phyloP scores from a whole-genome alignment of 2,888 invertebrate species.

The Melieria omissa region DNA sequence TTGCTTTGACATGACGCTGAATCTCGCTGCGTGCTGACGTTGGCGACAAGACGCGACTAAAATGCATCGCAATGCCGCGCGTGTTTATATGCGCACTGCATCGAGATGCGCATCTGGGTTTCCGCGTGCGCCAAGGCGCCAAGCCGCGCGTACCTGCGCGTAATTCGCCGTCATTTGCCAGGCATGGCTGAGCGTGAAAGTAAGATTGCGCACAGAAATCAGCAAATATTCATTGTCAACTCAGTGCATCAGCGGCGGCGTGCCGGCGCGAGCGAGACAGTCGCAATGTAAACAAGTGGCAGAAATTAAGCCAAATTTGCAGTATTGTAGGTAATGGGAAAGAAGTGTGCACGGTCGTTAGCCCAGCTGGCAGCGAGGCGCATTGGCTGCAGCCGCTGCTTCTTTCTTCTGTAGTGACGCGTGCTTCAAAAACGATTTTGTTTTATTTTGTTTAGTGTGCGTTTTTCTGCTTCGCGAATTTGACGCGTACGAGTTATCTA shows the following conservation, averaged over 20 bases:
- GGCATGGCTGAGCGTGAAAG: constrained; percentile 52
- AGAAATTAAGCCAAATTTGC: too few relatives aligned
- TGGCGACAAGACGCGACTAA: constrained; percentile 52
- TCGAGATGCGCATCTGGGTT: constrained; percentile 11
- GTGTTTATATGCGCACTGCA: constrained; percentile 31
- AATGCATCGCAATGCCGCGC: constrained; percentile 27
- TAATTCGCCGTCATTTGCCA: constrained; percentile 39
- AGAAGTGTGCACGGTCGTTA: too few relatives aligned
- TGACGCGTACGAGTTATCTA: neutral
- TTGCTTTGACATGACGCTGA: neutral
- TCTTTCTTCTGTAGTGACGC: too few relatives aligned
- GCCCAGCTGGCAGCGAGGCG: too few relatives aligned
- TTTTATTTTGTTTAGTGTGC: constrained; percentile 18
- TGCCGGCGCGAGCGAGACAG: too few relatives aligned
- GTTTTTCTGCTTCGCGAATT: constrained; percentile 37
- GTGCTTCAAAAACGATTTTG: too few relatives aligned
- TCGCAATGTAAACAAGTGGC: too few relatives aligned
- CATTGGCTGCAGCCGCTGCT: too few relatives aligned
- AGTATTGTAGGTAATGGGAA: too few relatives aligned
- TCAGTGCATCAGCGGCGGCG: too few relatives aligned
- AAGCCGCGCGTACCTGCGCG: constrained; percentile 14
- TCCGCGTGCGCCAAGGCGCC: neutral
- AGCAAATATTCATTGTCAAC: too few relatives aligned
- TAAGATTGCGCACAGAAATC: constrained; percentile 24
- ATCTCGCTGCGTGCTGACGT: constrained; percentile 21